Evolutionary conservation across 2,888 invertebrate genomes (phyloP).

Genomic region (Muscina levida): DNA sequence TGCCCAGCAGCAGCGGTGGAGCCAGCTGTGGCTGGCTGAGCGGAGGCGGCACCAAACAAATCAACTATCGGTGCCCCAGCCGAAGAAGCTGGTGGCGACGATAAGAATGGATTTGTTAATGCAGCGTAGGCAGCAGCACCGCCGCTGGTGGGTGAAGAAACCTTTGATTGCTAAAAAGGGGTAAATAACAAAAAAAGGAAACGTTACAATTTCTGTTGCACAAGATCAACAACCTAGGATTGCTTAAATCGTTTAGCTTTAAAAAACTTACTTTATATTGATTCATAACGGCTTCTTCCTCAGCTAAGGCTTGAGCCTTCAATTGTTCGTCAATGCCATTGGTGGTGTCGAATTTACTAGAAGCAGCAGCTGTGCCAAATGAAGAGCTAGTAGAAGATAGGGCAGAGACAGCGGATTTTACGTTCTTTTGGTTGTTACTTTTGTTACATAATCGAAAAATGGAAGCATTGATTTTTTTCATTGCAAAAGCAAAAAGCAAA

Average conservation of each 20-base stretch:
- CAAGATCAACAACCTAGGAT: slow-evolving; percentile 50
- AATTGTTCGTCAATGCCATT: slow-evolving; percentile 93
- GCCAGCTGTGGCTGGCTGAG: slow-evolving; percentile 76
- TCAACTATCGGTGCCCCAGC: slow-evolving; percentile 86
- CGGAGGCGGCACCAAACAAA: slow-evolving; percentile 84
- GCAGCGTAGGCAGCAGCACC: slow-evolving; percentile 81
- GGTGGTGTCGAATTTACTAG: slow-evolving; percentile 85
- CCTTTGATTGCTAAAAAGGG: slow-evolving; percentile 85
- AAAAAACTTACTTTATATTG: slow-evolving; percentile 91
- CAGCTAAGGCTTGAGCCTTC: slow-evolving; percentile 92
- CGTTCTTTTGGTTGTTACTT: slow-evolving; percentile 91
- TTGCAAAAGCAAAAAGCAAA: slow-evolving; percentile 29
- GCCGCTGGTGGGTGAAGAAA: slow-evolving; percentile 87
- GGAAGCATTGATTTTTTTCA: slow-evolving; percentile 40
- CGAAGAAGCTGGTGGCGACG: slow-evolving; percentile 83
- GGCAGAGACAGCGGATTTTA: slow-evolving; percentile 93
- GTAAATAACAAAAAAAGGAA: no score
- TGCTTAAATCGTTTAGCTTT: no score
- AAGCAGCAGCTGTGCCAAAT: slow-evolving; percentile 91
- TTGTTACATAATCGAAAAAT: slow-evolving; percentile 63
- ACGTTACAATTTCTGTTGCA: no score
- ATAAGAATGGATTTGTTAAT: slow-evolving; percentile 92
- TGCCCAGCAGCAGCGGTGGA: slow-evolving; percentile 76
- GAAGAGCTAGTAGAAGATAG: slow-evolving; percentile 93
- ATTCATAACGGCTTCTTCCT: slow-evolving; percentile 97